Percentiles rank a stretch among this genome's conserved stretches.
Evolutionary conservation across 2,113 vertebrate species (phyloP).

Genomic region (Trachemys scripta): DNA sequence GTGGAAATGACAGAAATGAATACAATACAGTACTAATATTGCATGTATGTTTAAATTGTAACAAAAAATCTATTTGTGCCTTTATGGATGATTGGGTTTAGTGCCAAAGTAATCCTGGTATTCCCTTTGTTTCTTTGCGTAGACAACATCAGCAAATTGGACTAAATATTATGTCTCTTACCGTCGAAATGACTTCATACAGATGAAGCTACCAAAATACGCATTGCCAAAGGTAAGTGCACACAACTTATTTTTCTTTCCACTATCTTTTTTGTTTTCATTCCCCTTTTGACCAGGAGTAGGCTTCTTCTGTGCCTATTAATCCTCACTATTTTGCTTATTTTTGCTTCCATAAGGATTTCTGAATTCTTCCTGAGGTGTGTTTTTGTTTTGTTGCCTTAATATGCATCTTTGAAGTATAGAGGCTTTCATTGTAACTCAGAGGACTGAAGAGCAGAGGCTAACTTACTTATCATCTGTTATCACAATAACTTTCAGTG

Average conservation of each 20-base stretch:
- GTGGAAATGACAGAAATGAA: neutral
- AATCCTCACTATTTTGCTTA: neutral
- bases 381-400: neutral
- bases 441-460: neutral
- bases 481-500: neutral
- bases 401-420: neutral
- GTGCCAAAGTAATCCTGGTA: neutral
- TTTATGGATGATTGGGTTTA: neutral
- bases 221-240: constrained; percentile 91
- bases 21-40: neutral
- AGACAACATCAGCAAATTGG: constrained; percentile 90
- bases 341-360: neutral
- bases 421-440: neutral
- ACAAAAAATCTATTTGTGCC: neutral
- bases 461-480: neutral
- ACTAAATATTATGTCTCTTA: constrained; percentile 94
- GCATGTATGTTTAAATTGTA: neutral
- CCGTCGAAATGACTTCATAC: constrained; percentile 87
- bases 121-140: constrained; percentile 39
- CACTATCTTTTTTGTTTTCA: neutral
- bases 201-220: constrained; percentile 96
- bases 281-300: neutral
- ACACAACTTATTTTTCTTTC: neutral
- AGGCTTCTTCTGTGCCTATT: neutral
- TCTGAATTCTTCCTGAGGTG: neutral